Evolutionary conservation across 2,888 invertebrate species (phyloP), one percentile per base, ranked within the genome.

Genomic region (Andricus quercusramuli): DNA sequence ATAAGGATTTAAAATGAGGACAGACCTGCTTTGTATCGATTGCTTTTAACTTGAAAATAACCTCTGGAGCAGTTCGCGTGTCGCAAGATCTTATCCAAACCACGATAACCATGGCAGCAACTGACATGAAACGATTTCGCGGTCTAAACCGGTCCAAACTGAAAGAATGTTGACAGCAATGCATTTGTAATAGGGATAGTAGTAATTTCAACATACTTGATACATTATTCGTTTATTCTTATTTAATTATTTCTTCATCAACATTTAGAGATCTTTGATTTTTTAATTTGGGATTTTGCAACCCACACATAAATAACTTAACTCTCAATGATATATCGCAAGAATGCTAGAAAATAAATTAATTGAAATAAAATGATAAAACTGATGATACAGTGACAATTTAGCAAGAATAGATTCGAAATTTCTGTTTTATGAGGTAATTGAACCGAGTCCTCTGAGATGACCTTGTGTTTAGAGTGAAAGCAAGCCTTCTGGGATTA

Each of bases 141-240:
- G 70, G 29, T 29, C 51, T 70, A 47, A 51, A 70, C 70, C 70
- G 51, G 70, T 70, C 70, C 70, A 70, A 70, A 70, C 51, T 51
- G 1, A 70, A 70, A 51, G 70, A 70, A 70, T 70, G 70, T 47
- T 70, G 70, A 70, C 25, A 70, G 68, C 25, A 70, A 51, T 70
- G 70, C 70, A 32, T 22, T 51, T 32, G 29, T 29, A 47, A 25
- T 20, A 15, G 25, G 44, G 17, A 44, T 15, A 51, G 29, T 8
- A 44, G n/a, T 47, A 44, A 70, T 70, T 70, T 51, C 51, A 51
- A 29, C 51, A 70, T 25, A 20, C 67, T 41, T n/a, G 8, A 37
- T 62, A 13, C 3, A 62, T 56, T 62, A 62, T 25, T 62, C 25
- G 25, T 62, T 25, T 62, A 62, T 62, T 62, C 22, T 62, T 62